Conservation (phyloP, 2,888 invertebrate genomes). For the Salticus scenicus region DNA sequence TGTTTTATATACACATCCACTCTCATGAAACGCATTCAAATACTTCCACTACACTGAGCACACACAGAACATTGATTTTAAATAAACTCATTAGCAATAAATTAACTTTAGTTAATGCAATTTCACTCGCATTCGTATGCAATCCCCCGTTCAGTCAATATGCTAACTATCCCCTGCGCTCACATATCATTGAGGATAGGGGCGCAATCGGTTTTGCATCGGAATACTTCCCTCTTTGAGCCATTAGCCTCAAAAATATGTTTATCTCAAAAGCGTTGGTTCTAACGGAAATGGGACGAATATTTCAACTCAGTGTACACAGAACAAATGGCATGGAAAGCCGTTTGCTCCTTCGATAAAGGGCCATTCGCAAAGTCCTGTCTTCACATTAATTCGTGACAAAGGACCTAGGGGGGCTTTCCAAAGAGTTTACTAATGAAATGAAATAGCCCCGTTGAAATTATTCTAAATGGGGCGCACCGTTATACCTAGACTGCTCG, state of each 20-base stretch:
- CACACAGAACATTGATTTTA: neutral
- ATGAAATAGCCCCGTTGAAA: constrained; percentile 41
- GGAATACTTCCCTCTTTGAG: constrained; percentile 13
- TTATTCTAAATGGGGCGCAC: constrained; percentile 28
- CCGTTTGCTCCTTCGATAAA: constrained; percentile 54
- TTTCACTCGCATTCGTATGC: neutral
- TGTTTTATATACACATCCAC: too few species aligned
- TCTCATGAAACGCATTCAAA: too few species aligned
- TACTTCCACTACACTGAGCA: neutral
- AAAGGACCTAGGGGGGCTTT: constrained; percentile 4
- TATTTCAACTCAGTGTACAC: constrained; percentile 40
- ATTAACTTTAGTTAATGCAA: constrained; percentile 2
- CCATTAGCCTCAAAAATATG: constrained; percentile 59
- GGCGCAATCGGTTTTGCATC: constrained; percentile 15
- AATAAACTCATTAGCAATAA: neutral
- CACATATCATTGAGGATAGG: neutral
- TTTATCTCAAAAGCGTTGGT: constrained; percentile 51
- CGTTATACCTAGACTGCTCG: constrained; percentile 5
- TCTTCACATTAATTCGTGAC: constrained; percentile 49
- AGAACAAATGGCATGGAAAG: constrained; percentile 27
- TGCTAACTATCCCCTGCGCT: constrained; percentile 34
- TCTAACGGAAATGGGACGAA: constrained; percentile 56
- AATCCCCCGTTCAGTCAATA: constrained; percentile 16
- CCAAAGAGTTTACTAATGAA: constrained; percentile 36
- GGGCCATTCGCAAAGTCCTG: constrained; percentile 29